Percentiles rank a stretch among this genome's conserved stretches.
phyloP scores from a whole-genome alignment of 2,113 vertebrate species.

The Epinephelus lanceolatus region DNA sequence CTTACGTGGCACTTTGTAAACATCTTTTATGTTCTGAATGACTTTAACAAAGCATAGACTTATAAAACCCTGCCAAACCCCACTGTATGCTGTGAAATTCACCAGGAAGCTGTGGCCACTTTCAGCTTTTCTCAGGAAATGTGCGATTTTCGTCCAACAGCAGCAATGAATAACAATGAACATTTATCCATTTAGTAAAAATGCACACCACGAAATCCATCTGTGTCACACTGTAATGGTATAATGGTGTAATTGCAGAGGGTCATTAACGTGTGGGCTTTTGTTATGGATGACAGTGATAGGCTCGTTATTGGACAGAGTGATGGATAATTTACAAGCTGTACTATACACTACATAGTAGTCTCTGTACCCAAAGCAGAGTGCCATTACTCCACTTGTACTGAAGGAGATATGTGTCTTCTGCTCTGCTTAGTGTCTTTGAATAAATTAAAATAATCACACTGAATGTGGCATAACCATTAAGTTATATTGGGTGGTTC shows the following conservation, averaged over 20 bases:
- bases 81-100: neutral
- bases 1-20: no score
- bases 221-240: slow-evolving; percentile 25
- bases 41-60: neutral
- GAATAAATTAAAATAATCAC: neutral
- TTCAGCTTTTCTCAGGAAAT: neutral
- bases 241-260: slow-evolving; percentile 43
- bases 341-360: neutral
- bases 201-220: slow-evolving; percentile 19
- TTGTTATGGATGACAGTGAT: slow-evolving; percentile 32
- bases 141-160: neutral
- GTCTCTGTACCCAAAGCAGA: neutral
- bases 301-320: slow-evolving; percentile 18
- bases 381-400: neutral
- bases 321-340: slow-evolving; percentile 26
- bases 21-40: neutral
- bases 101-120: neutral
- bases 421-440: neutral
- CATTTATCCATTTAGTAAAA: slow-evolving; percentile 7
- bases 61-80: neutral
- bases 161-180: slow-evolving; percentile 17
- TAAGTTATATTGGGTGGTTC: no score
- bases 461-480: neutral
- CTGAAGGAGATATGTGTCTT: neutral
- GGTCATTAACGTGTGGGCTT: slow-evolving; percentile 22